Base-by-base conservation (phyloP, 2,797 vertebrate genomes). In the Oreochromis grahami region DNA sequence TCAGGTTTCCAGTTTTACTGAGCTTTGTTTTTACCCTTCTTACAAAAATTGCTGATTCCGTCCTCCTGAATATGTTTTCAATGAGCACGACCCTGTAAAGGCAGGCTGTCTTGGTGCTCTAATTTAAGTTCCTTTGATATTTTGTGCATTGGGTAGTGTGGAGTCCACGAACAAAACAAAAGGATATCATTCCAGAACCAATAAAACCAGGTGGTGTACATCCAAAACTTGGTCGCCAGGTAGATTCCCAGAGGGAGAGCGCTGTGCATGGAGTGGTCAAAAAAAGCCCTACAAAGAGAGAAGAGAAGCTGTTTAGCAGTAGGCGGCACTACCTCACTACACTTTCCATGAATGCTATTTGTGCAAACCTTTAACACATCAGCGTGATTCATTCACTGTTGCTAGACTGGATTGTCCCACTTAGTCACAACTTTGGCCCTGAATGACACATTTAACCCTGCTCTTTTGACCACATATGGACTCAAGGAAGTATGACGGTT, bases 161-260 rank as follows among this genome's bases (percentile, higher is more conserved):
- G 8, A 26, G 8, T 32, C 38, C 24, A 3, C 8, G 5, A 21
- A 38, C 13, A 6, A 12, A 4, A 5, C 8, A 58, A 87, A 92
- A 93, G 88, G 98, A 99, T 99, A 99, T 99, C 98, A 86, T 98
- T 99, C 98, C 98, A 99, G 95, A 99, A 98, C 98, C 98, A 99
- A 95, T 98, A 99, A 95, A 99, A 99, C 98, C 98, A 99, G 1
- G 98, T 99, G 92, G 98, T 96, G 74, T 99, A 99, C 98, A 99
- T 99, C 98, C 98, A 99, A 95, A 99, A 99, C 96, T 99, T 99
- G 36, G 99, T 99, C 90, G 98, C 98, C 96, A 99, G 95, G 94
- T 99, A 99, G 96, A 99, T 99, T 86, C 98, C 98, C 94, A 99
- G 97, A 79, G 98, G 98, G 88, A 99, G 96, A 80, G 98, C 98